Percentiles rank a stretch among this genome's conserved stretches.
phyloP scores from a whole-genome alignment of 2,113 vertebrate genomes.

The Neodon shergylaensis region DNA sequence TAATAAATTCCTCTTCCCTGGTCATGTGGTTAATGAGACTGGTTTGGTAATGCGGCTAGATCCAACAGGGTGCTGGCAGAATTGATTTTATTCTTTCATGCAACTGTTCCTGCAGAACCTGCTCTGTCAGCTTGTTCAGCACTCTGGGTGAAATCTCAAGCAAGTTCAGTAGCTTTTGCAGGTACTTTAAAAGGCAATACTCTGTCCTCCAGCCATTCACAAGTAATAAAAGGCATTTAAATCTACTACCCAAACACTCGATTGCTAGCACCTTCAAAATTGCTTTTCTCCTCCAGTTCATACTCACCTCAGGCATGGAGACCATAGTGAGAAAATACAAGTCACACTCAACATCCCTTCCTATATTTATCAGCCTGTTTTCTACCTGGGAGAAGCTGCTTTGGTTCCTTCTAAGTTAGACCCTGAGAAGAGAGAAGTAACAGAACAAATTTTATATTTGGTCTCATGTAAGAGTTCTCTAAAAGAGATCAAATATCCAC shows the following conservation, averaged over 20 bases:
- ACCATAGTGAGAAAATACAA: neutral
- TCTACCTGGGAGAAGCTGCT: neutral
- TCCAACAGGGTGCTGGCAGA: neutral
- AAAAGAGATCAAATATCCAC: neutral
- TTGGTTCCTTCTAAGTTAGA: neutral
- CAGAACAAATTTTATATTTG: neutral
- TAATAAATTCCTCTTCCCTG: neutral
- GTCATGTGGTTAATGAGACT: neutral
- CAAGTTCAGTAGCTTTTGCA: neutral
- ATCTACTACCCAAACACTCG: neutral
- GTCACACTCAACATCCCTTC: neutral
- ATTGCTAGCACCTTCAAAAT: neutral
- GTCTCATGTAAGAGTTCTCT: neutral
- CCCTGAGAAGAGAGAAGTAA: neutral
- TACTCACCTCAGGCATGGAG: neutral
- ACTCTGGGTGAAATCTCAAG: neutral
- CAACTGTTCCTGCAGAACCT: slow-evolving; percentile 4
- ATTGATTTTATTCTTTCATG: slow-evolving; percentile 13
- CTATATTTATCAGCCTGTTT: neutral
- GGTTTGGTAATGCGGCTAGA: neutral
- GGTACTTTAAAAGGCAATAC: neutral
- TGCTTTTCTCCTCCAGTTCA: neutral
- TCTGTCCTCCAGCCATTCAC: neutral
- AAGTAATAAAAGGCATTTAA: neutral
- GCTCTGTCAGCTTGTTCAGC: neutral